A percentile compares a stretch with the other conserved stretches of the same genome.
These are phyloP conservation scores for Spodoptera litura DNA, from an alignment of 1,140 invertebrate species.

Conservation along the genomic window DNA sequence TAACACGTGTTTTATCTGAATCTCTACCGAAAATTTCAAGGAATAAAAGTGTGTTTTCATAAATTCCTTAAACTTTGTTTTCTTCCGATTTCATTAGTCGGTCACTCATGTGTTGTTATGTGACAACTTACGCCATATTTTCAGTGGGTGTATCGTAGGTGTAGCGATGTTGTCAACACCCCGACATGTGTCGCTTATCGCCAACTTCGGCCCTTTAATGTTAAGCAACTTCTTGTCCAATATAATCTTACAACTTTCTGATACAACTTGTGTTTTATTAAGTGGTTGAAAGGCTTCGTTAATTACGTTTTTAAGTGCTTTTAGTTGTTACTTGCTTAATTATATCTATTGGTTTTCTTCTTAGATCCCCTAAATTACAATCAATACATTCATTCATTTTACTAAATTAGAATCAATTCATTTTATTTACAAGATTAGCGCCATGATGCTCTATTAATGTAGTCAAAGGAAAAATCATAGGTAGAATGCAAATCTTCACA, in stretches of 20 bases:
- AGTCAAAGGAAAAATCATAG: too few relatives aligned
- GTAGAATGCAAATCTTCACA: too few relatives aligned
- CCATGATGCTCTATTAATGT: too few relatives aligned
- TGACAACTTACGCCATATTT: conserved; percentile 7
- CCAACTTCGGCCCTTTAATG: conserved; percentile 3
- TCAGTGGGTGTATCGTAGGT: conserved; percentile 49
- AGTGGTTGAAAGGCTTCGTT: neutral
- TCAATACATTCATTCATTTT: too few relatives aligned
- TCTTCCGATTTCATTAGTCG: too few relatives aligned
- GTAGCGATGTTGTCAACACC: conserved; percentile 51
- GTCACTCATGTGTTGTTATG: neutral
- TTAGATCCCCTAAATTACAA: neutral
- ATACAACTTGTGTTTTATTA: conserved; percentile 12
- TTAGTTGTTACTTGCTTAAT: conserved; percentile 3
- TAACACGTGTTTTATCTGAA: too few relatives aligned
- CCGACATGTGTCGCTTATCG: conserved; percentile 38
- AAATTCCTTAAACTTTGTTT: too few relatives aligned
- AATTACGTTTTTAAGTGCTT: conserved; percentile 6
- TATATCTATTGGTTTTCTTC: neutral
- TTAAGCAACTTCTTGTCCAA: conserved; percentile 22
- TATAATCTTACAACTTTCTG: neutral
- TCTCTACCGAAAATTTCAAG: too few relatives aligned
- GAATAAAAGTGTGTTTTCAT: too few relatives aligned
- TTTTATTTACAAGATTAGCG: too few relatives aligned
- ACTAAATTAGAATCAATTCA: too few relatives aligned